Conservation (phyloP, 2,888 invertebrate species). For the Drosophila peninsularis region DNA sequence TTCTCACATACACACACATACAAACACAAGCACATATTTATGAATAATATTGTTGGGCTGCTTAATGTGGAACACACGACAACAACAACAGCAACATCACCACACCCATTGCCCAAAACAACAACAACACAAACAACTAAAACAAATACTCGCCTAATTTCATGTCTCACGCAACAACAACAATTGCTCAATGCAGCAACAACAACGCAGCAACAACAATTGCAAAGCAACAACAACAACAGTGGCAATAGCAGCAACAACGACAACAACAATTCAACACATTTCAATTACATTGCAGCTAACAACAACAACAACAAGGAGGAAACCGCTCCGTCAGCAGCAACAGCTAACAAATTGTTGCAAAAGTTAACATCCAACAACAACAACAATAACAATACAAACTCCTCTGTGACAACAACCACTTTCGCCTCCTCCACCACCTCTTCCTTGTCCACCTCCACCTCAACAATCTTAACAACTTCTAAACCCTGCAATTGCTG, state of each 20-base stretch:
- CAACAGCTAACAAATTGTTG: conserved; percentile 9
- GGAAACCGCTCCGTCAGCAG: background rate
- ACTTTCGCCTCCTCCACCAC: background rate
- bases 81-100: conserved; percentile 27
- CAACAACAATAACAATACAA: conserved; percentile 1
- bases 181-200: conserved; percentile 34
- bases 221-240: conserved; percentile 40
- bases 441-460: background rate
- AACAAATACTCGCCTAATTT: conserved; percentile 64
- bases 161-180: conserved; percentile 57
- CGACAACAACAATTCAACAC: conserved; percentile 63
- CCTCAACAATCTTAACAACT: background rate
- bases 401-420: conserved; percentile 1
- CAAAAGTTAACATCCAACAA: conserved; percentile 10
- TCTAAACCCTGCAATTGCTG: conserved; percentile 30
- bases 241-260: conserved; percentile 39
- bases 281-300: conserved; percentile 74
- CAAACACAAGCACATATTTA: conserved; percentile 58
- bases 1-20: conserved; percentile 1
- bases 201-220: conserved; percentile 32
- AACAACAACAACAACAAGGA: conserved; percentile 22
- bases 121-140: conserved; percentile 53
- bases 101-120: conserved; percentile 24
- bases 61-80: conserved; percentile 49
- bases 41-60: conserved; percentile 77